Percentiles rank a stretch among this genome's conserved stretches.
Evolutionary conservation across 1,140 invertebrate genomes (phyloP).

Genomic region (Contarinia nasturtii): DNA sequence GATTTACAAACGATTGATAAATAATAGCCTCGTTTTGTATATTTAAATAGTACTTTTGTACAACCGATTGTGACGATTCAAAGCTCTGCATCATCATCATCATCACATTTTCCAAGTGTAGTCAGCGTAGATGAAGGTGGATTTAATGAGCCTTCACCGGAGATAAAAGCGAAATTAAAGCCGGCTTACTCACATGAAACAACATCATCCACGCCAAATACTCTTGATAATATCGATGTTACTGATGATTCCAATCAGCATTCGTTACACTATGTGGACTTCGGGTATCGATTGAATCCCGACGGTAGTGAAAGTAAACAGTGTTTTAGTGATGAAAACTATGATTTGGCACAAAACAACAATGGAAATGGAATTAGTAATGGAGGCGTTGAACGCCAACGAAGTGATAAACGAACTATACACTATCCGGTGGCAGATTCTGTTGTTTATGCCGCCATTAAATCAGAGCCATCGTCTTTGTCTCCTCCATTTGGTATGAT

Average conservation of each 20-base stretch:
- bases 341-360: neutral
- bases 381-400: no score
- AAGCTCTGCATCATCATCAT: no score
- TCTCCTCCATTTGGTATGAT: no score
- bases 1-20: no score
- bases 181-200: conserved; percentile 17
- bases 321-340: conserved; percentile 13
- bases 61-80: no score
- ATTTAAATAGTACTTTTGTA: no score
- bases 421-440: conserved; percentile 9
- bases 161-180: conserved; percentile 37
- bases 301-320: conserved; percentile 21
- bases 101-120: conserved; percentile 29
- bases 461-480: conserved; percentile 10
- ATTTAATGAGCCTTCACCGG: conserved; percentile 40
- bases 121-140: conserved; percentile 38
- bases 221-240: neutral
- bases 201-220: conserved; percentile 5
- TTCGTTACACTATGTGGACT: conserved; percentile 20
- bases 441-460: conserved; percentile 22
- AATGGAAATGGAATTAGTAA: no score
- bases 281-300: conserved; percentile 22
- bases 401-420: no score
- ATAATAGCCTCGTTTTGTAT: no score
- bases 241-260: conserved; percentile 5